Percentiles rank a stretch among this genome's conserved stretches.
These are phyloP conservation scores for Drosophila pectinifera DNA, from an alignment of 1,140 invertebrate species.

Conservation along the genomic window DNA sequence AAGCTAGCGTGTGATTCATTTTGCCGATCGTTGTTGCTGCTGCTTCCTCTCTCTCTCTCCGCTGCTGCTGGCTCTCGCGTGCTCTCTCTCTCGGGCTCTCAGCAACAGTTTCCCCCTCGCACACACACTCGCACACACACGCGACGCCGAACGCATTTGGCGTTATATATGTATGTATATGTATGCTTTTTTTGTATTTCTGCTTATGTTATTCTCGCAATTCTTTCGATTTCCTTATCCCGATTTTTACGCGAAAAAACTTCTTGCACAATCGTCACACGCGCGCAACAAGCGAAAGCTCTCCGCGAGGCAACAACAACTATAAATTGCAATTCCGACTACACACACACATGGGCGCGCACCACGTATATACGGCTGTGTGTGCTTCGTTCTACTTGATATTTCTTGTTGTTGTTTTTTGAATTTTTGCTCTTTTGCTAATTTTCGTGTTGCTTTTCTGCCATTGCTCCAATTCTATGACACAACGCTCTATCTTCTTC, in stretches of 20 bases:
- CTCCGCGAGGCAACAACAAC: slow-evolving; percentile 61
- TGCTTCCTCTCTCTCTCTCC: slow-evolving; percentile 36
- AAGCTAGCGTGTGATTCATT: slow-evolving; percentile 77
- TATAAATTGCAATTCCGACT: slow-evolving; percentile 78
- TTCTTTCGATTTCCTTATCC: slow-evolving; percentile 44
- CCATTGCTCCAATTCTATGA: slow-evolving; percentile 78
- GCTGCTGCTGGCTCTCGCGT: slow-evolving; percentile 42
- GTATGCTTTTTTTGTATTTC: slow-evolving; percentile 37
- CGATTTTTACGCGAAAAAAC: slow-evolving; percentile 45
- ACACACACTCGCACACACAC: slow-evolving; percentile 42
- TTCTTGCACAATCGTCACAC: slow-evolving; percentile 71
- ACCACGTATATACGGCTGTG: slow-evolving; percentile 9
- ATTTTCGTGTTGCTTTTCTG: slow-evolving; percentile 53
- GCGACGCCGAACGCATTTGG: slow-evolving; percentile 62
- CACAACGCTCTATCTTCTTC: slow-evolving; percentile 50
- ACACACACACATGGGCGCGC: slow-evolving; percentile 49
- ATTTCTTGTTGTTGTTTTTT: slow-evolving; percentile 50
- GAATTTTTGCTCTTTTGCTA: slow-evolving; percentile 32
- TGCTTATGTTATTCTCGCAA: slow-evolving; percentile 47
- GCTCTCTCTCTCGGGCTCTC: slow-evolving; percentile 54
- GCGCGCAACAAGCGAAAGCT: slow-evolving; percentile 81
- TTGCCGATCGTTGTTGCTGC: slow-evolving; percentile 42
- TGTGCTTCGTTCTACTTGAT: slow-evolving; percentile 22
- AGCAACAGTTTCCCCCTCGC: slow-evolving; percentile 26
- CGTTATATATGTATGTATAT: slow-evolving; percentile 26